Conservation (phyloP, 2,888 invertebrate genomes). For the Pyrocoelia pectoralis region DNA sequence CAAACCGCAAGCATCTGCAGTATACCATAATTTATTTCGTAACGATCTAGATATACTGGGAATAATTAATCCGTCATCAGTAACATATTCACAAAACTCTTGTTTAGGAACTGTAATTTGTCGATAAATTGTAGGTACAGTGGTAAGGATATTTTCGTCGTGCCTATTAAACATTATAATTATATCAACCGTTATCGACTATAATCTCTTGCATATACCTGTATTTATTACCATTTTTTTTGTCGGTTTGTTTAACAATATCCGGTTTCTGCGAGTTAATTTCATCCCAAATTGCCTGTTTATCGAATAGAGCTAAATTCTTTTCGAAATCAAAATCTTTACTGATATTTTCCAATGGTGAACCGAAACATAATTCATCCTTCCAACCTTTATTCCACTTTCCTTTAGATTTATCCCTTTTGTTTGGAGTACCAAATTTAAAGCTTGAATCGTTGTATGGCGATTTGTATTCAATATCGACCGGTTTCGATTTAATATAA, state of each 20-base stretch:
- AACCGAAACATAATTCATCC: slow-evolving; percentile 82
- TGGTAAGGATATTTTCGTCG: slow-evolving; percentile 84
- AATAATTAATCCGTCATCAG: slow-evolving; percentile 83
- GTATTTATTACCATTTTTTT: slow-evolving; percentile 52
- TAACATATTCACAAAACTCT: slow-evolving; percentile 71
- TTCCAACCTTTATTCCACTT: slow-evolving; percentile 62
- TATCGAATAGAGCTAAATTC: slow-evolving; percentile 90
- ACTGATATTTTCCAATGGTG: slow-evolving; percentile 70
- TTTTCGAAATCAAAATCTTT: slow-evolving; percentile 96
- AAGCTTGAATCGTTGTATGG: slow-evolving; percentile 16
- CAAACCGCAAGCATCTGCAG: slow-evolving; percentile 74
- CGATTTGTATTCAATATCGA: slow-evolving; percentile 52
- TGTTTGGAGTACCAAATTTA: slow-evolving; percentile 58
- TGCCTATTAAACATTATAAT: slow-evolving; percentile 64
- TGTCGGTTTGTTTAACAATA: slow-evolving; percentile 64
- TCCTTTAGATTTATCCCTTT: slow-evolving; percentile 63
- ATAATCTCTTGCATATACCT: too few relatives aligned
- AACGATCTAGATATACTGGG: slow-evolving; percentile 75
- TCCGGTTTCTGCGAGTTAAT: slow-evolving; percentile 70
- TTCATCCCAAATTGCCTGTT: slow-evolving; percentile 80
- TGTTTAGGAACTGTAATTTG: slow-evolving; percentile 77
- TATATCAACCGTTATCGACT: slow-evolving; percentile 15
- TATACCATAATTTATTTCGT: slow-evolving; percentile 72
- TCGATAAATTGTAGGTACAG: slow-evolving; percentile 69
- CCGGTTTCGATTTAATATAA: slow-evolving; percentile 57